These are phyloP conservation scores for Lagenorhynchus albirostris DNA, from an alignment of 2,113 vertebrate genomes.

Conservation along the genomic window DNA sequence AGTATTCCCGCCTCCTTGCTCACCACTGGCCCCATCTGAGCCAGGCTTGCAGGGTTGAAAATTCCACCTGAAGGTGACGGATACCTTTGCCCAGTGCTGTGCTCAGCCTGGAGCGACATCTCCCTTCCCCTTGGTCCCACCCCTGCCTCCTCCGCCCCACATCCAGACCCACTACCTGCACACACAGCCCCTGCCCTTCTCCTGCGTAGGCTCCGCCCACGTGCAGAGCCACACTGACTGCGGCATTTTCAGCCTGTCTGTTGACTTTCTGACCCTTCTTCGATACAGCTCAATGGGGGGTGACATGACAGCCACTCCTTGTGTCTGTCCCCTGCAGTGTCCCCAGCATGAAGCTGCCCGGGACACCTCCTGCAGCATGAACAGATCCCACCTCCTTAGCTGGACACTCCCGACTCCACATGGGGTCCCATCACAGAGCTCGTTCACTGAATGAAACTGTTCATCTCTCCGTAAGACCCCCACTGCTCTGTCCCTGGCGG, in stretches of 20 bases:
- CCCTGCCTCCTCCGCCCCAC: background rate
- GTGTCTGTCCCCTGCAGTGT: fast-evolving
- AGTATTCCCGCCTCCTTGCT: fast-evolving
- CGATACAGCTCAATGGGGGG: background rate
- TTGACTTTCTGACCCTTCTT: background rate
- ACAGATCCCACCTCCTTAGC: too few species aligned
- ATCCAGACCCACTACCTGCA: background rate
- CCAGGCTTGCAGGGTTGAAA: background rate
- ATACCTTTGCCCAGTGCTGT: fast-evolving
- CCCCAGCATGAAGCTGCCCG: fast-evolving
- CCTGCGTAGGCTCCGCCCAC: fast-evolving
- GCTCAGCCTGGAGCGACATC: fast-evolving
- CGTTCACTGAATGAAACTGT: background rate
- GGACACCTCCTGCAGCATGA: fast-evolving
- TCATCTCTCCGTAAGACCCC: background rate
- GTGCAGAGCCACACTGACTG: background rate
- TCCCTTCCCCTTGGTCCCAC: background rate
- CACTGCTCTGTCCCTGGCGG: background rate
- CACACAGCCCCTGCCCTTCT: background rate
- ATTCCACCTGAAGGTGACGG: too few species aligned
- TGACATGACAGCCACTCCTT: background rate
- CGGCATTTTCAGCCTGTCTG: background rate
- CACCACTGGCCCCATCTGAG: too few species aligned
- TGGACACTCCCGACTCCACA: fast-evolving
- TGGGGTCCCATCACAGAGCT: background rate